Base-by-base conservation (phyloP, 2,888 invertebrate genomes). In the Drosophila vallismaia region DNA sequence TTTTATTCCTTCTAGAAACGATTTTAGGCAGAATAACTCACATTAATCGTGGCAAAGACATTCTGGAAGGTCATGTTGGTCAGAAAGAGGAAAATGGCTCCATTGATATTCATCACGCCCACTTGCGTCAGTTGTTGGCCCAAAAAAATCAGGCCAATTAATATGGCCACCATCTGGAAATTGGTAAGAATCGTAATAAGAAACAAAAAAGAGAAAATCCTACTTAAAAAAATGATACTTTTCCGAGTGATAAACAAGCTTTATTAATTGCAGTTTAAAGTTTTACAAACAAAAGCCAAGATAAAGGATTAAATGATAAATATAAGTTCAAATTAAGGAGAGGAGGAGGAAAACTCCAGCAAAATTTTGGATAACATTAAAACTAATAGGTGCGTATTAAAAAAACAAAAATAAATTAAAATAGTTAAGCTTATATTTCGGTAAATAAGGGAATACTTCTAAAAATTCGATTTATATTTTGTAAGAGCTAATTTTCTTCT, bases 31-130 rank as follows among this genome's bases (percentile, higher is more conserved):
- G 6, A 28, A 28, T 5, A 10, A 77, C 96, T 94, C 92, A 98
- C 98, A 91, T 96, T 96, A 64, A 98, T 95, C 44, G 98, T 98
- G 69, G 97, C 97, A 89, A 98, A 98, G n/a, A 97, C 95, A 91
- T 97, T 98, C 87, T 97, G 97, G 91, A 98, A 98, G 5, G 98
- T 98, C 95, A 97, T 96, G 89, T 97, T 97, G 12, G 97, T 97
- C 50, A 97, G 93, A 90, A 97, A 95, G 88, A 98, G 94, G 91
- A 97, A 98, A 58, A 98, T 93, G 28, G 96, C 97, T 45, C 98
- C 98, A 89, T 97, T 98, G 75, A 98, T 96, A 91, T 98, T 98
- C 95, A 96, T 96, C 0, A 98, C 97, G 1, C 97, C 98, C 85
- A 96, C 96, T 91, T 97, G 96, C 89, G 96, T 95, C 56, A 96